phyloP scores from a whole-genome alignment of 2,113 vertebrate genomes.

The Heterotilapia buettikoferi region DNA sequence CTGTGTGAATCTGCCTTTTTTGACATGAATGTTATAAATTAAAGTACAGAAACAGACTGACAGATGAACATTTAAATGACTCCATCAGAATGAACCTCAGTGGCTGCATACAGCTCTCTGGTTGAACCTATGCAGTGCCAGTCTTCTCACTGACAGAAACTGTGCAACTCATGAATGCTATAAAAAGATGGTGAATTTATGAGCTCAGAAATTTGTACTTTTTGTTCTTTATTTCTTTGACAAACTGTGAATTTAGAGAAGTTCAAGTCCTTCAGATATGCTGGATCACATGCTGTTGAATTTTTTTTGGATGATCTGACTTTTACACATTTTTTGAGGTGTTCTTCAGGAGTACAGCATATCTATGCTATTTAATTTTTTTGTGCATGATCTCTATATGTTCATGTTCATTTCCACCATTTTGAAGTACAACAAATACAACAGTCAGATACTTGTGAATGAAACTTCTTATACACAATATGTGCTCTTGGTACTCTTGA shows the following conservation, averaged over 20 bases:
- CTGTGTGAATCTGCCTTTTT: neutral
- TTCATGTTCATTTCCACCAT: neutral
- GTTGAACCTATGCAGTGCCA: neutral
- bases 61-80: neutral
- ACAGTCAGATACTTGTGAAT: neutral
- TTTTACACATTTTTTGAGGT: neutral
- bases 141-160: neutral
- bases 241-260: neutral
- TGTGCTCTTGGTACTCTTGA: neutral
- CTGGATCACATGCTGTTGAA: rapidly evolving
- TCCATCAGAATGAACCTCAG: neutral
- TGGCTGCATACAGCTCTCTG: neutral
- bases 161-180: neutral
- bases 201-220: neutral
- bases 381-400: neutral
- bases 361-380: neutral
- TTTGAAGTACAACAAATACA: neutral
- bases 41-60: neutral
- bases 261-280: neutral
- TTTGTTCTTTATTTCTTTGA: neutral
- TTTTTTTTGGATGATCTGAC: neutral
- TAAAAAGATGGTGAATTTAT: neutral
- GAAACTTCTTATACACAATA: neutral
- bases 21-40: neutral
- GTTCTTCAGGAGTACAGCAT: neutral